Evolutionary conservation across 2,113 vertebrate genomes (phyloP), one percentile per base, ranked within the genome.

Genomic region (Galemys pyrenaicus): DNA sequence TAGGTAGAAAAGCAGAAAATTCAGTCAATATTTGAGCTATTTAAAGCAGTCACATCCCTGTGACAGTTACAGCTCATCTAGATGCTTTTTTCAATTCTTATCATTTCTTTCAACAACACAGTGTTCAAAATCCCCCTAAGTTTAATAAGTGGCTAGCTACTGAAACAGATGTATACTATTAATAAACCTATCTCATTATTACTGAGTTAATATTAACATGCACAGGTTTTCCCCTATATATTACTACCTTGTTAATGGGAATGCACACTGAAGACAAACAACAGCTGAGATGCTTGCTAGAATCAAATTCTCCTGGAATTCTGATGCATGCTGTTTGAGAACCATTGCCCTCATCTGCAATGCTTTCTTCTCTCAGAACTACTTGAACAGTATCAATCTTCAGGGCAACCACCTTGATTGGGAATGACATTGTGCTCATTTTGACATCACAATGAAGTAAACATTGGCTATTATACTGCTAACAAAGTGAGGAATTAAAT

Each of bases 81-180:
- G 54, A 8, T 56, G 54, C 51, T 56, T 20, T 56, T 56, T 22
- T 87, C 12, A 46, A 74, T 74, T 60, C 20, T 60, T 87, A 56
- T 58, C 60, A 94, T 95, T 97, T 96, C 64, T 94, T 98, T 68
- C 80, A 91, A 87, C 16, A 93, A 83, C 24, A 26, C 20, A 22
- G 1, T 94, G 71, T 89, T 95, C 54, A 79, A 89, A 68, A 89
- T 64, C 35, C 2, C 68, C 89, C 87, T 97, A 68, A 96, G 58
- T 91, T 95, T 35, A 96, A 58, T 74, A 85, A 93, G 17, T 41
- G 89, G 96, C 28, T 37, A 94, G 51, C 90, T 64, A 19, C 49
- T 89, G 67, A 95, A 96, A 77, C 83, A 94, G 41, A 88, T 49
- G 37, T 54, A 30, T 74, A 77, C 17, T 28, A 0, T 0, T 87